Percentiles rank a stretch among this genome's conserved stretches.
These are phyloP conservation scores for Drosophila testacea DNA, from an alignment of 2,888 invertebrate species.

Conservation along the genomic window DNA sequence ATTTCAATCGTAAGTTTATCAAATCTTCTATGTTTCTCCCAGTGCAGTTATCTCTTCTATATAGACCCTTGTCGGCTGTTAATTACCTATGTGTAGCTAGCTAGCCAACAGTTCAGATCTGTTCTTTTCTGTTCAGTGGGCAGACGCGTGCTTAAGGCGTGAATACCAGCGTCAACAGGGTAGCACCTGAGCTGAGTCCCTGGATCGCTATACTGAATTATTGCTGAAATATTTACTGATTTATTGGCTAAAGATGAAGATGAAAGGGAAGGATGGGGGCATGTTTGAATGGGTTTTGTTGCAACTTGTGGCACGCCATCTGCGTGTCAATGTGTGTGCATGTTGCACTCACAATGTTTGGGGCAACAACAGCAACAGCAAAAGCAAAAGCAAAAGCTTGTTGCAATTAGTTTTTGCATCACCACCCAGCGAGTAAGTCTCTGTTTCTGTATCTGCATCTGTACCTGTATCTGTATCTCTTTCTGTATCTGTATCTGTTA, in stretches of 20 bases:
- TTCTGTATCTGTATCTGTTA: constrained; percentile 22
- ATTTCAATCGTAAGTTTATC: too few species aligned
- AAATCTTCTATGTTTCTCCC: not conserved
- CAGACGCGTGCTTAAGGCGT: constrained; percentile 78
- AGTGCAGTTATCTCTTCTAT: not conserved
- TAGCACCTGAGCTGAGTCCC: constrained; percentile 73
- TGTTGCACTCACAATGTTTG: constrained; percentile 50
- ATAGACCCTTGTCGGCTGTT: constrained; percentile 31
- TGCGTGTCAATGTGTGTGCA: constrained; percentile 63
- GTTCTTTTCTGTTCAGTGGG: constrained; percentile 28
- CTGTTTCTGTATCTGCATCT: constrained; percentile 6
- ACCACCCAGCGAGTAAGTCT: constrained; percentile 70
- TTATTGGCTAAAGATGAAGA: constrained; percentile 62
- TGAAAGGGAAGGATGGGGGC: not conserved
- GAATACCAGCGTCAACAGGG: constrained; percentile 82
- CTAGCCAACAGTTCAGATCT: constrained; percentile 13
- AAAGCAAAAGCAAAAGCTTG: constrained; percentile 49
- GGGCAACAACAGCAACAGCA: constrained; percentile 11
- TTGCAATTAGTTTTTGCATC: constrained; percentile 79
- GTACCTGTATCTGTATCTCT: constrained; percentile 30
- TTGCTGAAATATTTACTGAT: constrained; percentile 81
- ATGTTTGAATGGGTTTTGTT: constrained; percentile 1
- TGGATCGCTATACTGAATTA: constrained; percentile 66
- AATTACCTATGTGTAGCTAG: constrained; percentile 63
- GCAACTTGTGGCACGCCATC: constrained; percentile 13